Evolutionary conservation across 2,888 invertebrate genomes (phyloP).

Genomic region (Cephus sareptanus): DNA sequence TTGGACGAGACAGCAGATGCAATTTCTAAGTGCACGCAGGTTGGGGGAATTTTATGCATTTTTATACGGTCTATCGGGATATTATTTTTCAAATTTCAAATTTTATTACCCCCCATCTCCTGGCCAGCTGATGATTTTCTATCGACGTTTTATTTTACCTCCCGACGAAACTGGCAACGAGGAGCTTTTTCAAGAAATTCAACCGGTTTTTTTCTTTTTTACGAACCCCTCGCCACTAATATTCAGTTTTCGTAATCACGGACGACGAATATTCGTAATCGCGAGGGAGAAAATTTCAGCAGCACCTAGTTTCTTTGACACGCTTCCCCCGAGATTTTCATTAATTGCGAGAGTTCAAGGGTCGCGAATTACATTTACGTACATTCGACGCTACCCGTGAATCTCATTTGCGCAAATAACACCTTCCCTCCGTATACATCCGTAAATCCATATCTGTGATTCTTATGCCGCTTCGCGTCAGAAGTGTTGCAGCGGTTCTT

Average conservation of each 20-base stretch:
- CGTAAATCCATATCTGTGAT: neutral
- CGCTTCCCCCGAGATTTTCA: neutral
- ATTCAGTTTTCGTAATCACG: too few species aligned
- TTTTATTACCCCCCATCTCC: neutral
- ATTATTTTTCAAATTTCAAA: neutral
- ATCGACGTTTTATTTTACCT: neutral
- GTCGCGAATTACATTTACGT: neutral
- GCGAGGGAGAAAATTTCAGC: neutral
- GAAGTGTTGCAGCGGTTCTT: neutral
- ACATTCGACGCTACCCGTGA: neutral
- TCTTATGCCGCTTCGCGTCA: neutral
- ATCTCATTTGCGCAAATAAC: neutral
- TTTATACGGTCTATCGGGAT: neutral
- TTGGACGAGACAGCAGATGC: neutral
- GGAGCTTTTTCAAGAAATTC: neutral
- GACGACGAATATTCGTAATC: neutral
- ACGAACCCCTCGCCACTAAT: neutral
- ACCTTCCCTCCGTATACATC: neutral
- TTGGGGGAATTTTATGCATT: neutral
- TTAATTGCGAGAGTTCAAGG: neutral
- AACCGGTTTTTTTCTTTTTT: neutral
- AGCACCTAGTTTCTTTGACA: neutral
- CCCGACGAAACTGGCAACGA: neutral
- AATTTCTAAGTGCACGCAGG: neutral
- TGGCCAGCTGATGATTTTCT: neutral